Evolutionary conservation across 2,113 vertebrate genomes (phyloP), one percentile per base, ranked within the genome.

Genomic region (Carassius gibelio): DNA sequence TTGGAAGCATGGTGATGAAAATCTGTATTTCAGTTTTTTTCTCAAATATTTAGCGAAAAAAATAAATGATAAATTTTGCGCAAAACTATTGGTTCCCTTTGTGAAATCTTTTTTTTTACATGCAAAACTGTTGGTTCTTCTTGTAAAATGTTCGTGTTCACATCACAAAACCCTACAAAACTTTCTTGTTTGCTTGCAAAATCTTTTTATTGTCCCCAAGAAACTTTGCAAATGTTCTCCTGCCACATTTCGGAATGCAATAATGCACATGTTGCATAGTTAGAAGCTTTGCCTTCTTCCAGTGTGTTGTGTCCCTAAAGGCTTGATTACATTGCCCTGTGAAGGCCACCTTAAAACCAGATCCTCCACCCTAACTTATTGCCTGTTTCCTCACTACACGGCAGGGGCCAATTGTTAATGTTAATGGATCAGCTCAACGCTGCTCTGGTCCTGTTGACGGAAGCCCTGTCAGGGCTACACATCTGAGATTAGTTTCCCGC

Each of bases 371-470:
- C 85, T 90, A 93, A 95, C 89, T 91, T 92, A 92, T 92, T 93
- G 87, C 88, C 76, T 50, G 91, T 92, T 95, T 94, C 90, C 87
- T 94, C 88, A 87, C 74, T 34, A 4, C 77, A 89, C 62, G 82
- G 85, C 81, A 87, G 89, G 80, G 91, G 86, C 91, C 90, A 89
- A 87, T 89, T 92, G 91, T 92, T 92, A 94, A 85, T 88, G 92
- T 92, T 93, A 93, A 93, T 77, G 81, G 89, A 91, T 89, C 91
- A 90, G 88, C 87, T 92, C 92, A 92, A 90, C 89, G 86, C 76
- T 92, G 92, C 89, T 87, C 90, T 87, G 83, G 26, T 72, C 81
- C 86, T 87, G 34, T 21, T 91, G 90, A 93, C 84, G 88, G 91
- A 90, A 87, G 88, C 88, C 83, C 90, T 93, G 88, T 87, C 86